These are phyloP conservation scores for Drosophila yakuba DNA, from an alignment of 1,140 invertebrate genomes.

Conservation along the genomic window DNA sequence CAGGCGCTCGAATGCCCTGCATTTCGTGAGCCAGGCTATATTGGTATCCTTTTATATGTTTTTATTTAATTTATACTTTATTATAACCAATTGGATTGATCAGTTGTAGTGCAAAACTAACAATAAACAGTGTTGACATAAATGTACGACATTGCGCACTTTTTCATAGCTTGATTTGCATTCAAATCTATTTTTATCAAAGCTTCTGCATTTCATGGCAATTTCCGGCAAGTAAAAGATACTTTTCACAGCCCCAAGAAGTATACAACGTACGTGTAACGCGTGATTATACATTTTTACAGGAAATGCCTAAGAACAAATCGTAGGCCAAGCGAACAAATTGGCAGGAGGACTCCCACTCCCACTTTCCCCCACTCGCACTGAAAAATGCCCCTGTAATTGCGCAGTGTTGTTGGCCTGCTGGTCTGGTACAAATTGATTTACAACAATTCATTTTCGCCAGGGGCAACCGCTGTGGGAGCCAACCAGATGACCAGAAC, in stretches of 20 bases:
- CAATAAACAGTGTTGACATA: too few species aligned
- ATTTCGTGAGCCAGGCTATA: background rate
- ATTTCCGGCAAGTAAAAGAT: too few species aligned
- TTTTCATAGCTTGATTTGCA: too few species aligned
- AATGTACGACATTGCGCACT: too few species aligned
- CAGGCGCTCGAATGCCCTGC: slow-evolving; percentile 14
- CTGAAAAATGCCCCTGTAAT: slow-evolving; percentile 65
- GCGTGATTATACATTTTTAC: too few species aligned
- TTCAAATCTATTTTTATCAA: too few species aligned
- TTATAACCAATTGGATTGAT: too few species aligned
- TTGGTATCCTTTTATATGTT: too few species aligned
- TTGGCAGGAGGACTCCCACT: background rate
- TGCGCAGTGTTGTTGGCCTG: slow-evolving; percentile 61
- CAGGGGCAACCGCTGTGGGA: slow-evolving; percentile 49
- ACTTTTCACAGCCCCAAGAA: background rate
- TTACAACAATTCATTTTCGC: slow-evolving; percentile 76
- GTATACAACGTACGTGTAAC: background rate
- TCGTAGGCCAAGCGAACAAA: slow-evolving; percentile 34
- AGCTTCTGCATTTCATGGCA: too few species aligned
- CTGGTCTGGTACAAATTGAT: slow-evolving; percentile 72
- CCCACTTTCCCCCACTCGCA: slow-evolving; percentile 38
- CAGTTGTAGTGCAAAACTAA: too few species aligned
- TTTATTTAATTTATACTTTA: too few species aligned
- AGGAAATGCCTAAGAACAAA: slow-evolving; percentile 1
- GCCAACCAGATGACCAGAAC: slow-evolving; percentile 49